Conservation (phyloP, 2,797 vertebrate genomes). For the Mormyrus proboscirostris region DNA sequence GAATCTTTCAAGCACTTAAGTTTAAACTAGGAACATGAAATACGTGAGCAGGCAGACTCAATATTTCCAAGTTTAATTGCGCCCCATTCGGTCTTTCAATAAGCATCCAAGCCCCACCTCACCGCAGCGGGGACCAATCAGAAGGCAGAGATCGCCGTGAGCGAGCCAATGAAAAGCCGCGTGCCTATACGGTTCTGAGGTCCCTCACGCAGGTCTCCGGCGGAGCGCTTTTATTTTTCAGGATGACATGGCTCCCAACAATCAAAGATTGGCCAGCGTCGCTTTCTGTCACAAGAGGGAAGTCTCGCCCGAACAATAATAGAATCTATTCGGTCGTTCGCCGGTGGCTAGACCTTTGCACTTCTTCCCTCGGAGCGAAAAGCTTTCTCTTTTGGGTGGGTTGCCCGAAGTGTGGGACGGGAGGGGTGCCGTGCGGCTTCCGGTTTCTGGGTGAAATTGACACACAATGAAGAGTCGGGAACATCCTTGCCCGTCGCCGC, state of each 20-base stretch:
- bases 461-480: slow-evolving; percentile 77
- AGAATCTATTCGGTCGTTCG: slow-evolving; percentile 42
- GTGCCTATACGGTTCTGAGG: slow-evolving; percentile 13
- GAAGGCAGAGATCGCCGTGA: neutral
- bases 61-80: slow-evolving; percentile 21
- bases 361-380: slow-evolving; percentile 45
- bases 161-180: slow-evolving; percentile 1
- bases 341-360: slow-evolving; percentile 33
- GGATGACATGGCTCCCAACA: slow-evolving; percentile 6
- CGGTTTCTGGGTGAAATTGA: slow-evolving; percentile 74
- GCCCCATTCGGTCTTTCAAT: neutral
- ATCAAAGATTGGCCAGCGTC: slow-evolving; percentile 9
- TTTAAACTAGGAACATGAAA: neutral
- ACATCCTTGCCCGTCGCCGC: slow-evolving; percentile 64
- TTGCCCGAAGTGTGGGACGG: slow-evolving; percentile 65
- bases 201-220: neutral
- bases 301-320: slow-evolving; percentile 41
- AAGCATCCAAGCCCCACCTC: slow-evolving; percentile 12
- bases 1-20: neutral
- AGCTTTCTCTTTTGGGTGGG: slow-evolving; percentile 61
- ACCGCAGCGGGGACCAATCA: slow-evolving; percentile 2
- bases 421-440: slow-evolving; percentile 66
- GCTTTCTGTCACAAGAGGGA: slow-evolving; percentile 23
- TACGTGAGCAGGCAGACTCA: neutral
- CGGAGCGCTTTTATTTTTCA: neutral